These are phyloP conservation scores for Alexandromys fortis DNA, from an alignment of 2,113 vertebrate species.

Conservation along the genomic window DNA sequence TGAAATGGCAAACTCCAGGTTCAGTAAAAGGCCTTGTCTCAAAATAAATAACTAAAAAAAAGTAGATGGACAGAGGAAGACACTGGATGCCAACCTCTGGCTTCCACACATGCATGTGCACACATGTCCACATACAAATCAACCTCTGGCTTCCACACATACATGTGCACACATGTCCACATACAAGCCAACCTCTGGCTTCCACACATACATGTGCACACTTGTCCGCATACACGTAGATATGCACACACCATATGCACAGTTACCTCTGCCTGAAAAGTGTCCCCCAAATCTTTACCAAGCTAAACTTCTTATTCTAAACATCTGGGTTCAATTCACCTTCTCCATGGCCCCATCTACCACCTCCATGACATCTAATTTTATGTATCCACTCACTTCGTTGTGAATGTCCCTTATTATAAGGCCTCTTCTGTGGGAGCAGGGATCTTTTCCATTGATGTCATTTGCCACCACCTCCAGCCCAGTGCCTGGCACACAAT, in stretches of 20 bases:
- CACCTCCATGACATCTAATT: not conserved
- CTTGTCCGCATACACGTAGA: not conserved
- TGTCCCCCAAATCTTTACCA: not conserved
- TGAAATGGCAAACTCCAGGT: not conserved
- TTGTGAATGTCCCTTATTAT: not conserved
- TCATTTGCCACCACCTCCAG: not conserved
- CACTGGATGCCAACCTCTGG: not conserved
- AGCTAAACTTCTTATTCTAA: not conserved
- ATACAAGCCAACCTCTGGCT: not conserved
- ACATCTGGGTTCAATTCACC: not conserved
- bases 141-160: not conserved
- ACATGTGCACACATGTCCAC: not conserved
- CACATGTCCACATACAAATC: not conserved
- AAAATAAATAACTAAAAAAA: not conserved
- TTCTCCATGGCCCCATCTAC: not conserved
- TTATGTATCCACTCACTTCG: conserved; percentile 9
- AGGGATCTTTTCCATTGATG: not conserved
- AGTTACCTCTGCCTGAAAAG: not conserved
- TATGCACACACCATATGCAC: not conserved
- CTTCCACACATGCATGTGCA: not conserved
- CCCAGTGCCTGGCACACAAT: not conserved
- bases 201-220: not conserved
- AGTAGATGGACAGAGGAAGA: not conserved
- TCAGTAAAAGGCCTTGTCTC: not conserved
- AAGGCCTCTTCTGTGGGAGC: not conserved